phyloP scores from a whole-genome alignment of 2,797 vertebrate species.

The Tragelaphus eurycerus region DNA sequence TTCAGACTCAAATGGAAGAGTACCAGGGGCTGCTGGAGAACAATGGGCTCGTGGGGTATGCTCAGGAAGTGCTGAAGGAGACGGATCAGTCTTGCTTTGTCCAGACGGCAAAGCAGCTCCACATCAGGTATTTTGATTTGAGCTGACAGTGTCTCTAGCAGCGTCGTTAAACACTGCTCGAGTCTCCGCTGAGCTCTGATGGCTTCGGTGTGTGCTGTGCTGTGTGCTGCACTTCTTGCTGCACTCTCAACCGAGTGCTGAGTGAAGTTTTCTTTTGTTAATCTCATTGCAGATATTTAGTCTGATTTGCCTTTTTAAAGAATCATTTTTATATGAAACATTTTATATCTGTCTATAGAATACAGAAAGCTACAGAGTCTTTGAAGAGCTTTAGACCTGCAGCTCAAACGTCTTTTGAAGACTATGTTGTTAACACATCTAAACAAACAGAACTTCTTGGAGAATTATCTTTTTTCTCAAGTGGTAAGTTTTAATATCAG shows the following conservation, averaged over 20 bases:
- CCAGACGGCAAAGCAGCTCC: conserved; percentile 97
- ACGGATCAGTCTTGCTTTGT: conserved; percentile 98
- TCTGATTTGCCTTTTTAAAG: neutral
- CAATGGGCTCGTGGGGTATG: conserved; percentile 96
- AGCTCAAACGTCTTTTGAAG: conserved; percentile 93
- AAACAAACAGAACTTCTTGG: conserved; percentile 91
- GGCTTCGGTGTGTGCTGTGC: neutral
- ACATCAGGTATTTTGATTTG: conserved; percentile 87
- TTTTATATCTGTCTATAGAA: conserved; percentile 84
- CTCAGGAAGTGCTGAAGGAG: conserved; percentile 98
- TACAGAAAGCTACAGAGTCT: conserved; percentile 96
- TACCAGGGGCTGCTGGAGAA: conserved; percentile 98
- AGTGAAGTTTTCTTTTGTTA: neutral
- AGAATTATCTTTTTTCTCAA: conserved; percentile 91
- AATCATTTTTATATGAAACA: neutral
- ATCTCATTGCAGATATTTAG: neutral
- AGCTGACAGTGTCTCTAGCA: neutral
- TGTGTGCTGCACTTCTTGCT: neutral
- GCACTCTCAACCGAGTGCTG: neutral
- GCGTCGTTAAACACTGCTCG: neutral
- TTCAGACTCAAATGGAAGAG: conserved; percentile 92
- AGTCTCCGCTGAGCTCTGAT: neutral
- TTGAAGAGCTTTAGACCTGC: conserved; percentile 93
- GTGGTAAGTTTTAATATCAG: conserved; percentile 82
- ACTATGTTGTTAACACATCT: conserved; percentile 91